Evolutionary conservation across 2,888 invertebrate genomes (phyloP).

Genomic region (Eupithecia subumbrata): DNA sequence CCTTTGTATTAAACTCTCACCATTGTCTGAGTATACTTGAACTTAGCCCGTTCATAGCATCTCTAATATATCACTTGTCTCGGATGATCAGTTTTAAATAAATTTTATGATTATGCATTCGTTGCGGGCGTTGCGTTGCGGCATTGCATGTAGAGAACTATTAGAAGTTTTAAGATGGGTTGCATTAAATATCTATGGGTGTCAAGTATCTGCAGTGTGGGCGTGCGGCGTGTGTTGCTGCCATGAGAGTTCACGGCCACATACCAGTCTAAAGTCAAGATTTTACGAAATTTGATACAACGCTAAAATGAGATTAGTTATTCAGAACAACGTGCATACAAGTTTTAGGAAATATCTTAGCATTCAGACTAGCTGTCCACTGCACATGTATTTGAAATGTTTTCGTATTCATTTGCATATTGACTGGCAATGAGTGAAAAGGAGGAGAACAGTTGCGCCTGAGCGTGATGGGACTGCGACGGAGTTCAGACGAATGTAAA

Average conservation of each 20-base stretch:
- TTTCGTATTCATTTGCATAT: constrained; percentile 66
- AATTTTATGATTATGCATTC: constrained; percentile 72
- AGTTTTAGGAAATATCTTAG: constrained; percentile 33
- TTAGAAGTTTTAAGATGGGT: constrained; percentile 62
- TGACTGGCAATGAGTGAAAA: constrained; percentile 74
- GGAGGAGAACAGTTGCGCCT: constrained; percentile 60
- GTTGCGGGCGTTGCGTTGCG: constrained; percentile 63
- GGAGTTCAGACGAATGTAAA: constrained; percentile 65
- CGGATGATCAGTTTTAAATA: constrained; percentile 61
- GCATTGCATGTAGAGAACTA: constrained; percentile 61
- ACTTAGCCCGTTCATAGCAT: constrained; percentile 38
- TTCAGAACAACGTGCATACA: background rate
- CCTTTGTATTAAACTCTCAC: constrained; percentile 63
- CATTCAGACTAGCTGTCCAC: constrained; percentile 40
- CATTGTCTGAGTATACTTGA: constrained; percentile 62
- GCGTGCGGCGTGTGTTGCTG: constrained; percentile 55
- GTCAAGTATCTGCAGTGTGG: constrained; percentile 69
- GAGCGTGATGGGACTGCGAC: constrained; percentile 59
- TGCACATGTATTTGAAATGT: constrained; percentile 51
- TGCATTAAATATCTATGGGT: constrained; percentile 59
- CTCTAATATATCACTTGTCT: constrained; percentile 41
- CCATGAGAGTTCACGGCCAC: constrained; percentile 41
- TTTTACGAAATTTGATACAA: constrained; percentile 14
- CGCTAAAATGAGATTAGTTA: constrained; percentile 15
- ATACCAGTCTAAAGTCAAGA: constrained; percentile 31